Conservation (phyloP, 2,888 invertebrate species). For the Coelopa pilipes region DNA sequence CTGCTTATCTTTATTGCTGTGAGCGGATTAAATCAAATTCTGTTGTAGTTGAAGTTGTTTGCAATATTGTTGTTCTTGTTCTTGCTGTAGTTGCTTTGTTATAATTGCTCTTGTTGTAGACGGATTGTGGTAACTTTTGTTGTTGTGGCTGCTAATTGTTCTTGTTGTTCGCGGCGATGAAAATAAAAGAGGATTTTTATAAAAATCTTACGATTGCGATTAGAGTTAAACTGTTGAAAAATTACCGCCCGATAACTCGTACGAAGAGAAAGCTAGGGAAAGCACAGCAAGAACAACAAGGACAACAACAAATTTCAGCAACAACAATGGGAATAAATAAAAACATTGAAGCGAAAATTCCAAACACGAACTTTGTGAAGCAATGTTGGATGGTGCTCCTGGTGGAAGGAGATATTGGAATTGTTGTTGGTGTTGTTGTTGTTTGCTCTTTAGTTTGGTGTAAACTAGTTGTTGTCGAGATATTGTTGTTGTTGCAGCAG, state of each 20-base stretch:
- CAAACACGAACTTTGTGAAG: conserved; percentile 12
- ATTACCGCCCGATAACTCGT: conserved; percentile 43
- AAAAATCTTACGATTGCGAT: conserved; percentile 33
- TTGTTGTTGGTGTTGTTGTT: too few relatives aligned
- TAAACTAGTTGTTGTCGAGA: too few relatives aligned
- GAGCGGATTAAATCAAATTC: conserved; percentile 50
- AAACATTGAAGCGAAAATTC: conserved; percentile 2
- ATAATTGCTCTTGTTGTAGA: too few relatives aligned
- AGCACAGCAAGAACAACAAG: not conserved
- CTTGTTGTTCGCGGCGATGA: not conserved
- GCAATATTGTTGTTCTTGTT: conserved; percentile 35
- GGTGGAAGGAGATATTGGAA: too few relatives aligned
- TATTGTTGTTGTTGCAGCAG: too few relatives aligned
- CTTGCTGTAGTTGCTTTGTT: conserved; percentile 29
- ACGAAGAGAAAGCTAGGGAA: not conserved
- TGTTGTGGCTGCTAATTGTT: too few relatives aligned
- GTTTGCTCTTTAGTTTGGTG: too few relatives aligned
- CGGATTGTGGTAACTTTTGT: too few relatives aligned
- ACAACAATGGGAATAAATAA: not conserved
- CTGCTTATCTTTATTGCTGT: conserved; percentile 49
- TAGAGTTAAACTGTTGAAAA: conserved; percentile 47
- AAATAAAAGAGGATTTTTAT: conserved; percentile 6
- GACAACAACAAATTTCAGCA: conserved; percentile 1
- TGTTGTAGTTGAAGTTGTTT: conserved; percentile 37
- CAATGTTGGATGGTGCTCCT: too few relatives aligned